Percentiles rank a stretch among this genome's conserved stretches.
Evolutionary conservation across 1,140 invertebrate species (phyloP).

Genomic region (Oryzaephilus surinamensis): DNA sequence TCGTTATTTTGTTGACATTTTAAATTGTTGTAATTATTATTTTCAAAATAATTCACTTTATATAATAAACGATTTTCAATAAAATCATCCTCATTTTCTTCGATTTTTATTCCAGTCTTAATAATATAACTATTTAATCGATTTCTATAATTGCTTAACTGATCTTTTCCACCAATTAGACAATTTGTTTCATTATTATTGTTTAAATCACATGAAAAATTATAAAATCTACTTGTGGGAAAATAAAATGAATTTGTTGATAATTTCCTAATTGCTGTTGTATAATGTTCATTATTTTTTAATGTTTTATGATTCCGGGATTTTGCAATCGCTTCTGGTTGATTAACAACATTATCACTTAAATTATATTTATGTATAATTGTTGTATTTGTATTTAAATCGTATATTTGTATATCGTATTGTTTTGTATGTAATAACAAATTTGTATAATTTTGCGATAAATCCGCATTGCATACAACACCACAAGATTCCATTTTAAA

Average conservation of each 20-base stretch:
- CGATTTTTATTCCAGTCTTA: slow-evolving; percentile 2
- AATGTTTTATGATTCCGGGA: slow-evolving; percentile 44
- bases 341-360: slow-evolving; percentile 27
- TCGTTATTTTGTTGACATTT: slow-evolving; percentile 9
- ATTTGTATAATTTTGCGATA: slow-evolving; percentile 38
- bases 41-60: slow-evolving; percentile 9
- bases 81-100: slow-evolving; percentile 20
- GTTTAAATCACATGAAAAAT: slow-evolving; percentile 24
- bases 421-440: slow-evolving; percentile 39
- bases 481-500: slow-evolving; percentile 44
- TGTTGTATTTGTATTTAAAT: slow-evolving; percentile 34
- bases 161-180: slow-evolving; percentile 17
- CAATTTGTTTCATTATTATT: slow-evolving; percentile 12
- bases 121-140: neutral
- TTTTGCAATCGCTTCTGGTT: slow-evolving; percentile 35
- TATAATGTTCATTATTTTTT: slow-evolving; percentile 47
- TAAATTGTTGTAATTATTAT: slow-evolving; percentile 8
- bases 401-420: slow-evolving; percentile 45
- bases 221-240: slow-evolving; percentile 39
- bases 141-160: slow-evolving; percentile 10
- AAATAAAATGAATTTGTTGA: slow-evolving; percentile 48
- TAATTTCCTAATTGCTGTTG: slow-evolving; percentile 44
- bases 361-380: too few relatives aligned
- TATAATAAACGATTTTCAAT: slow-evolving; percentile 21
- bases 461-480: slow-evolving; percentile 45